Evolutionary conservation across 2,113 vertebrate species (phyloP), one percentile per base, ranked within the genome.

Genomic region (Leptosomus discolor): DNA sequence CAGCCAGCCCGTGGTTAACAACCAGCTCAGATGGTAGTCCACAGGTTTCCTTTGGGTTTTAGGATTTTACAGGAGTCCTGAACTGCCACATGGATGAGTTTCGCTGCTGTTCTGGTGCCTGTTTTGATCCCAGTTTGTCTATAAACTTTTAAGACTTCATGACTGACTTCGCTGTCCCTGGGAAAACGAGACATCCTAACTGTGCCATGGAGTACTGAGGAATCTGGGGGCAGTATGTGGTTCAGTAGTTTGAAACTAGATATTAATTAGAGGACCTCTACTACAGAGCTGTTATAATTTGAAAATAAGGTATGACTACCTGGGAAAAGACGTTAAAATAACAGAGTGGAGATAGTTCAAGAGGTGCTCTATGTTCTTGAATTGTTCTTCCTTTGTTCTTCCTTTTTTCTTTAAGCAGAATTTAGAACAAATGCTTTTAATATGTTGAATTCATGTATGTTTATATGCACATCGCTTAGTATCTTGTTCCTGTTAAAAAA

Each of bases 171-270:
- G 1, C 50, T 41, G 8, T 69, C 17, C 37, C 16, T 22, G 21
- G 41, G 51, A 91, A 65, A 73, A 20, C 37, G 32, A 34, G 68
- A 61, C 77, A 16, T 51, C 15, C 27, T 54, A 27, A 2, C 13
- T 50, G 22, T 74, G 27, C 48, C 6, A 1, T 3, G 65, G 73
- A 70, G 7, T 1, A 12, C 45, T 61, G 69, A 61, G 91, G 76
- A 39, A 30, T 9, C 39, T 29, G 1, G 16, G 78, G 17, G 45
- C 51, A n/a, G 46, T 11, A 0, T 5, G 0, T 13, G 12, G 27
- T 48, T 69, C 23, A 11, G 23, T 56, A 30, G 6, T 26, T n/a
- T 39, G 36, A 15, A 45, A 74, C 9, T 3, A 41, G 12, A 4
- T 32, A 8, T 23, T 68, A 36, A 39, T 82, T 4, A 21, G 22